Evolutionary conservation across 2,113 vertebrate species (phyloP), one percentile per base, ranked within the genome.

Genomic region (Sander lucioperca): DNA sequence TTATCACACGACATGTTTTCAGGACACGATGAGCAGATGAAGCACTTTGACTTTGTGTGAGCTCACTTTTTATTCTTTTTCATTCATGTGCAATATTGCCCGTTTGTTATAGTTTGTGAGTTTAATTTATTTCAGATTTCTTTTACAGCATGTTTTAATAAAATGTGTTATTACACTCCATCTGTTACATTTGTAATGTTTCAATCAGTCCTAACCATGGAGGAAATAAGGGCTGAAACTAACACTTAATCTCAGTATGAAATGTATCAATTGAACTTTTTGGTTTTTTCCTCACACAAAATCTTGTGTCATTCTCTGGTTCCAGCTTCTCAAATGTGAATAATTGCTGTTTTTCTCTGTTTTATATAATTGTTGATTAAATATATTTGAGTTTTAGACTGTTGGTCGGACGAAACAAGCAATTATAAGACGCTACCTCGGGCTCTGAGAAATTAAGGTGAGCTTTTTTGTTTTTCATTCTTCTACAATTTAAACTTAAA

Each of bases 91-190:
- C 89, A 90, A 92, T 93, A 90, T 86, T 71, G 54, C 65, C 62
- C 61, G 64, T 90, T 83, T 78, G 63, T 82, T 57, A 48, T 13
- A 74, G 77, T 89, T 86, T 61, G 83, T 88, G 79, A 78, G 53
- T 91, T 86, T 93, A 76, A 92, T 90, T 92, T 92, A 91, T 92
- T 85, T 83, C 2, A 79, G 30, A 50, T 72, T 86, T 81, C 25
- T 89, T 93, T 87, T 80, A 78, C 45, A 45, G 90, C 92, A 93
- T 92, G 91, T 91, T 92, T 83, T 82, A 93, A 91, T 92, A 89
- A 90, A 93, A 80, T 21, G 75, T 80, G 71, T 82, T 21, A 74
- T 71, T 75, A 69, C 69, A 80, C n/a, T 74, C 3, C 21, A 84
- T 48, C 58, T 18, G 2, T 25, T 23, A 6, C 2, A 5, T 71